Evolutionary conservation across 2,113 vertebrate species (phyloP), one percentile per base, ranked within the genome.

Genomic region (Aplodontia rufa): DNA sequence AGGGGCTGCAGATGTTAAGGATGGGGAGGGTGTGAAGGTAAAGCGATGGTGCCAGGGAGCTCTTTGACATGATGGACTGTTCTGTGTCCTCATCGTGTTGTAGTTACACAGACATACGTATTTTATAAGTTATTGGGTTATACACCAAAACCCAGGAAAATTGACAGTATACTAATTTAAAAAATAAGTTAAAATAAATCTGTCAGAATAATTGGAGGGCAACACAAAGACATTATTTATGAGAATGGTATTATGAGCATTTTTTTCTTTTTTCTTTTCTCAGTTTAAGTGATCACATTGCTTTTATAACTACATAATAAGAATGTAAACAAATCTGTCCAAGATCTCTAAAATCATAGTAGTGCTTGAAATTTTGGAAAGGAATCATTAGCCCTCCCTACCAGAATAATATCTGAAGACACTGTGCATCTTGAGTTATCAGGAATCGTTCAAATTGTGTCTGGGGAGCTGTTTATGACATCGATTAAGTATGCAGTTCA

Each of bases 181-280:
- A 83, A 93, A 62, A 42, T 89, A 71, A 20, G 53, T 45, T 45
- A 78, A 93, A 53, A 51, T 89, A 71, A 14, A 62, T 85, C 35
- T 17, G 14, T 90, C 55, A 32, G 49, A 71, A 85, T 85, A 53
- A 24, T 17, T 49, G 40, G 35, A 91, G 68, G 74, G 6, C 37
- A 45, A 42, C 64, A 28, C 24, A 89, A 12, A n/a, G n/a, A 79
- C 45, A 78, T 64, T 60, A n/a, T 64, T 53, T 96, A 42, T 76
- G 51, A 69, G 45, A 16, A 12, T 78, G 8, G 13, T 14, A 45
- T 85, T 62, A 26, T 72, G 62, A 2, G 28, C 7, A 58, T 12
- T 19, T 35, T 93, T 32, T 58, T 1, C 40, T 71, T 79, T 55
- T 42, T 79, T 40, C 45, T 58, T 95, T 93, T 85, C 22, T 14